A percentile compares a stretch with the other conserved stretches of the same genome.
Conservation (phyloP, 2,113 vertebrate species). For the Clinocottus analis region DNA sequence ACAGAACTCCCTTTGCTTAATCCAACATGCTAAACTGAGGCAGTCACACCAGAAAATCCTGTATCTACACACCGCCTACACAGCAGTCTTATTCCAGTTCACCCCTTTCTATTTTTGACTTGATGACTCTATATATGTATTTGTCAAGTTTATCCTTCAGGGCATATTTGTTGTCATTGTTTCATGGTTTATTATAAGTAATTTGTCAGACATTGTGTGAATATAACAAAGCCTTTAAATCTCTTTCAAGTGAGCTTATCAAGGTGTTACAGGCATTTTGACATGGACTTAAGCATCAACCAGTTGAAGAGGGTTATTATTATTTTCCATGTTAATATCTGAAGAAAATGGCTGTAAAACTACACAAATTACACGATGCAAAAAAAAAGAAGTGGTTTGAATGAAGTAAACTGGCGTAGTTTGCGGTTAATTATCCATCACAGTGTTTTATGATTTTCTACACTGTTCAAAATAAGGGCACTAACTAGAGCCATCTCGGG, state of each 20-base stretch:
- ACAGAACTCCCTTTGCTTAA: constrained; percentile 32
- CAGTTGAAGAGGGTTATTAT: background rate
- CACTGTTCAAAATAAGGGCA: background rate
- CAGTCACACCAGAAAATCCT: constrained; percentile 51
- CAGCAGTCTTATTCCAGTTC: constrained; percentile 13
- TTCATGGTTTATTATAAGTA: constrained; percentile 13
- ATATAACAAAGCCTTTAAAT: constrained; percentile 1
- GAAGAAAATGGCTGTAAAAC: background rate
- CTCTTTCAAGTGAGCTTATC: constrained; percentile 1
- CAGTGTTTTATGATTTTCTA: background rate
- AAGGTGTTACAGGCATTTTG: background rate
- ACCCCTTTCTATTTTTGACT: constrained; percentile 5
- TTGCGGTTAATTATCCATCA: background rate
- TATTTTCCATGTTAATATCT: background rate
- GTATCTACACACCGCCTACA: constrained; percentile 17
- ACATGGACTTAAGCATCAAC: background rate
- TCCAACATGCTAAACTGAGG: constrained; percentile 46
- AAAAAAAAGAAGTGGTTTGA: too few relatives aligned
- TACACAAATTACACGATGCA: background rate
- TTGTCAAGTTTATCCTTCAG: background rate
- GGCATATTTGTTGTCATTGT: constrained; percentile 12
- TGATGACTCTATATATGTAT: constrained; percentile 2
- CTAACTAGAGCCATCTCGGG: background rate
- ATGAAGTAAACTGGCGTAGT: background rate
- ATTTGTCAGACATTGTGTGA: constrained; percentile 17